Percentiles rank a stretch among this genome's conserved stretches.
Evolutionary conservation across 2,113 vertebrate genomes (phyloP).

Genomic region (Rhinogobius similis): DNA sequence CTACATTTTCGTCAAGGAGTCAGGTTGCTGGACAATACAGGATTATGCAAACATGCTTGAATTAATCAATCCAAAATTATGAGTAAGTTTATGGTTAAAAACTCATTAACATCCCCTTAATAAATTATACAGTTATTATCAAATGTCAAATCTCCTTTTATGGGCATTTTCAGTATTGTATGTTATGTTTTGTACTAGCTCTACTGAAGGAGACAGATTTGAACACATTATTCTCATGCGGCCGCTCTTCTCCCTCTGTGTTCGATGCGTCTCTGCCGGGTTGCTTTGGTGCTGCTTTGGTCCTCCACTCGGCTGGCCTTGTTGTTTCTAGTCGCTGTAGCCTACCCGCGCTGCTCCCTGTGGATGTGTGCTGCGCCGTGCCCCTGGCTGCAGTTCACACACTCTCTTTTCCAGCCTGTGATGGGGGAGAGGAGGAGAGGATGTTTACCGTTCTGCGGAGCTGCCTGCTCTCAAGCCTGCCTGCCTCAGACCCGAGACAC

Average conservation of each 20-base stretch:
- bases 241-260: constrained; percentile 23
- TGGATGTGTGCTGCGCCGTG: constrained; percentile 60
- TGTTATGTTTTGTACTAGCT: constrained; percentile 2
- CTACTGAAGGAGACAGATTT: constrained; percentile 22
- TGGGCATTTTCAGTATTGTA: not conserved
- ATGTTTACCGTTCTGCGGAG: constrained; percentile 71
- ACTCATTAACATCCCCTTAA: no score
- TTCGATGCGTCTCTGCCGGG: constrained; percentile 50
- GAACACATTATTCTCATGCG: constrained; percentile 29
- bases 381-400: constrained; percentile 75
- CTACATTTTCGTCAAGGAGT: no score
- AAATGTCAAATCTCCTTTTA: not conserved
- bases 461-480: constrained; percentile 69
- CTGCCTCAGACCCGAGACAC: constrained; percentile 65
- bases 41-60: no score
- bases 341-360: constrained; percentile 61
- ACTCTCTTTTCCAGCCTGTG: constrained; percentile 60
- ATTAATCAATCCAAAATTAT: no score
- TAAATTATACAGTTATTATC: no score
- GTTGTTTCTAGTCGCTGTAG: constrained; percentile 61
- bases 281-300: constrained; percentile 40
- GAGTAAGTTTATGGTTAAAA: no score
- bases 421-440: constrained; percentile 35
- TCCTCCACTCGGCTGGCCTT: constrained; percentile 42
- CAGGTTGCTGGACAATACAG: no score